Conservation (phyloP, 2,888 invertebrate genomes). For the Eilema depressum region DNA sequence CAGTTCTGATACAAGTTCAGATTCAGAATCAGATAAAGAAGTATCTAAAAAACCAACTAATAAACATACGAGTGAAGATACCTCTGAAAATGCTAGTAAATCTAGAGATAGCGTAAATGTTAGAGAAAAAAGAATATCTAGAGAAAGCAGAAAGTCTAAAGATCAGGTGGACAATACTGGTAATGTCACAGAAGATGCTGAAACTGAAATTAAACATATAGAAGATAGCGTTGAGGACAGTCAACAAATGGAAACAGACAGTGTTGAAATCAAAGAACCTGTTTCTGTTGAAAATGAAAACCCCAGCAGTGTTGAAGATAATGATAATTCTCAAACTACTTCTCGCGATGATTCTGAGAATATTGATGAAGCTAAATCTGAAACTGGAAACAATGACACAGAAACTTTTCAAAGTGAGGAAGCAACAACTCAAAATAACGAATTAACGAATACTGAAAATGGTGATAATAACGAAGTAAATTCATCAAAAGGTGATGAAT, state of each 20-base stretch:
- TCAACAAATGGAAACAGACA: neutral
- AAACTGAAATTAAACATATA: neutral
- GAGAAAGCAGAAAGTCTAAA: constrained; percentile 12
- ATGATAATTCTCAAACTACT: neutral
- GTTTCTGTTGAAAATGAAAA: constrained; percentile 11
- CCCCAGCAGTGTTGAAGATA: neutral
- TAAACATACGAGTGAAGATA: neutral
- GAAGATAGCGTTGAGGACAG: neutral
- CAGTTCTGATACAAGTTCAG: constrained; percentile 58
- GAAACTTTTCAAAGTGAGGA: constrained; percentile 6
- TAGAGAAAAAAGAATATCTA: neutral
- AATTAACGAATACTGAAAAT: neutral
- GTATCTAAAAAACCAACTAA: neutral
- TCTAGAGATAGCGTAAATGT: neutral
- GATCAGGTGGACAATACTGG: neutral
- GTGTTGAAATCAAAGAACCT: constrained; percentile 9
- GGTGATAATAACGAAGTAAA: neutral
- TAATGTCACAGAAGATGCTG: neutral
- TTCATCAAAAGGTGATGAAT: neutral
- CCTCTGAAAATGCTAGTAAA: neutral
- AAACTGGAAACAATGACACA: constrained; percentile 15
- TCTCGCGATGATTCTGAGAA: constrained; percentile 13
- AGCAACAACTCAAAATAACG: neutral
- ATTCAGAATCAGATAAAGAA: constrained; percentile 32
- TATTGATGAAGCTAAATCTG: constrained; percentile 14